phyloP scores from a whole-genome alignment of 30 jellyfish, hydroid and myxozoan species.

The Clytia hemisphaerica region DNA sequence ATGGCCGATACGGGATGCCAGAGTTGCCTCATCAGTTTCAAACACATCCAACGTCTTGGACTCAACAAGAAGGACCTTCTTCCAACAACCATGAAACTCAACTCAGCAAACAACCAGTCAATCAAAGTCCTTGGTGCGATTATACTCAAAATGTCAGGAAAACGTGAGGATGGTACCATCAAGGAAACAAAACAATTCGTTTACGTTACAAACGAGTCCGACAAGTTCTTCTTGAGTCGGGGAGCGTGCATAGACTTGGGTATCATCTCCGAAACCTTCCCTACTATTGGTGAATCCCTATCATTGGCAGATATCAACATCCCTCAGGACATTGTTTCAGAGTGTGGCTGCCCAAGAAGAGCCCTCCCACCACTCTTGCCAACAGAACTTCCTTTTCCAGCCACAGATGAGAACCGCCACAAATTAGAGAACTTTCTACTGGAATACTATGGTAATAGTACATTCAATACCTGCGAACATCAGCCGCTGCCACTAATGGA shows the following conservation, averaged over 20 bases:
- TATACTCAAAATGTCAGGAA: neutral
- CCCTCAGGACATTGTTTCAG: neutral
- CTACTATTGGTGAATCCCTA: conserved; percentile 2
- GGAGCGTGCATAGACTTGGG: neutral
- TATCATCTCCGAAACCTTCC: neutral
- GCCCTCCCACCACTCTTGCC: conserved; percentile 8
- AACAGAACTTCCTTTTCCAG: conserved; percentile 18
- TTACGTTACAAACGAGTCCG: neutral
- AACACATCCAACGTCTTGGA: conserved; percentile 10
- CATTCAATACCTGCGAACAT: neutral
- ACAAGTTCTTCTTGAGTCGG: neutral
- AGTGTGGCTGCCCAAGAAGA: neutral
- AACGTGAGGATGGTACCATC: neutral
- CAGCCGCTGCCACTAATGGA: conserved; percentile 6
- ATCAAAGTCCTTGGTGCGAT: neutral
- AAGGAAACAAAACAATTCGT: neutral
- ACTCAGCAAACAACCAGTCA: neutral
- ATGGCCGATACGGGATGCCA: neutral
- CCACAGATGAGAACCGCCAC: neutral
- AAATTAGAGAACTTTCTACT: conserved; percentile 5
- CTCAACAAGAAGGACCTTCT: neutral
- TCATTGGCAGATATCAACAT: too few relatives aligned
- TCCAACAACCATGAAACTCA: conserved; percentile 1
- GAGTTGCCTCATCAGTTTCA: conserved; percentile 5
- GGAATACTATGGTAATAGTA: conserved; percentile 11